Percentiles rank a stretch among this genome's conserved stretches.
Conservation (phyloP, 1,140 invertebrate species). For the Platyscapa corneri region DNA sequence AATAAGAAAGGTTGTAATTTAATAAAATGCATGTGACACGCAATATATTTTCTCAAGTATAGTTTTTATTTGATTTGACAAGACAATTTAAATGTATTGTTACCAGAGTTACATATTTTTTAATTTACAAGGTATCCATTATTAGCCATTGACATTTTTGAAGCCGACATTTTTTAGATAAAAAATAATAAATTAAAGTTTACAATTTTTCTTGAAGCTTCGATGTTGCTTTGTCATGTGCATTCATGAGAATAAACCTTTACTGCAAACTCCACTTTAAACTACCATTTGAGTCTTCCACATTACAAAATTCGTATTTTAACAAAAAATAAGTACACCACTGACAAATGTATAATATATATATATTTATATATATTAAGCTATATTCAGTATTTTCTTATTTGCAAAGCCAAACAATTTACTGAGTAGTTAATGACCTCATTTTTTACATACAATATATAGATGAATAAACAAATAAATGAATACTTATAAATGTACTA, state of each 20-base stretch:
- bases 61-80: constrained; percentile 46
- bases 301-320: constrained; percentile 16
- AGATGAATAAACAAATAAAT: background rate
- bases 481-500: background rate
- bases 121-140: constrained; percentile 42
- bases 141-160: constrained; percentile 40
- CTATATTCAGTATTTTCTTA: background rate
- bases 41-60: constrained; percentile 21
- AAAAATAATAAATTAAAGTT: background rate
- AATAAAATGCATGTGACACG: background rate
- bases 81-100: constrained; percentile 44
- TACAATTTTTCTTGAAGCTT: background rate
- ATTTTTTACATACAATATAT: constrained; percentile 11
- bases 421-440: background rate
- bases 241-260: background rate
- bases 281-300: background rate
- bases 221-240: constrained; percentile 30
- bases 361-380: background rate
- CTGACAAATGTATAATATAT: background rate
- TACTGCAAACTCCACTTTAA: background rate
- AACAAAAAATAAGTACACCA: background rate
- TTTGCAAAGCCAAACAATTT: background rate
- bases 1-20: background rate
- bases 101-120: constrained; percentile 45
- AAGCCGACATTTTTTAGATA: constrained; percentile 21